phyloP scores from a whole-genome alignment of 1,140 invertebrate species.

The Zaprionus africanus region DNA sequence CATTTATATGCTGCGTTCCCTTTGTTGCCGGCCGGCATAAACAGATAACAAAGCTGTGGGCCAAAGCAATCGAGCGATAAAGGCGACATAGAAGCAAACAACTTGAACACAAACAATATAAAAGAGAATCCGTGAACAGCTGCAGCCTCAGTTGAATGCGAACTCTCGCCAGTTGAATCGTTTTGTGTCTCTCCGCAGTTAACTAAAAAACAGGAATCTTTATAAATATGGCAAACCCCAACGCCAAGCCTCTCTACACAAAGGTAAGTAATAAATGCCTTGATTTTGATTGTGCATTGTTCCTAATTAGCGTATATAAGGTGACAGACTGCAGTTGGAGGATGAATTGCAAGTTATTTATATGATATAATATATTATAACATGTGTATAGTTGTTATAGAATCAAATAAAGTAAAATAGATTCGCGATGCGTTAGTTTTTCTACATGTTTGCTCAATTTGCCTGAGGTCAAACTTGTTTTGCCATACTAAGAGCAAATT shows the following conservation, averaged over 20 bases:
- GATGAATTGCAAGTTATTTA: background rate
- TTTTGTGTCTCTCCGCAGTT: background rate
- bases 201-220: background rate
- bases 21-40: conserved; percentile 41
- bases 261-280: conserved; percentile 57
- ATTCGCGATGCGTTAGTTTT: background rate
- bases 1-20: background rate
- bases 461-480: background rate
- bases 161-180: conserved; percentile 18
- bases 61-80: conserved; percentile 40
- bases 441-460: background rate
- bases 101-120: conserved; percentile 52
- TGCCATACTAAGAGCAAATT: background rate
- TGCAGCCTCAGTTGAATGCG: conserved; percentile 55
- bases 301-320: background rate
- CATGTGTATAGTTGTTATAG: background rate
- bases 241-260: conserved; percentile 74
- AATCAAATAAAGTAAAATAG: too few species aligned
- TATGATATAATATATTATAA: background rate
- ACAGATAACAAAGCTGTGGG: conserved; percentile 13
- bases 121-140: conserved; percentile 36
- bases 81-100: conserved; percentile 32
- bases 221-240: conserved; percentile 76
- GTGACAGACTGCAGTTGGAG: too few species aligned
- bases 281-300: background rate